Base-by-base conservation (phyloP, 2,113 vertebrate genomes). In the Cynoglossus semilaevis region DNA sequence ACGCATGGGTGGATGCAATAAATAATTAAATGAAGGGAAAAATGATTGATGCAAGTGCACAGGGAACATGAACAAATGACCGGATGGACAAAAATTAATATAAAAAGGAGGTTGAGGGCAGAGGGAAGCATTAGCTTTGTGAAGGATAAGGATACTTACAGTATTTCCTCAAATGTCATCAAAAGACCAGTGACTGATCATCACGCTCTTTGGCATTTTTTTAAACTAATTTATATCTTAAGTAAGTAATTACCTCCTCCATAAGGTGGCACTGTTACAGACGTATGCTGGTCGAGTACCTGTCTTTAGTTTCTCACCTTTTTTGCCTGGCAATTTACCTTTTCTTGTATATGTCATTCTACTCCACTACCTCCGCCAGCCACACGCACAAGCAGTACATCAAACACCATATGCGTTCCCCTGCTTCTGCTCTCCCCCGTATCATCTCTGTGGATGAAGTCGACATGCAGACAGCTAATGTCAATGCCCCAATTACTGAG, bases 401-500 rank as follows among this genome's bases (percentile, higher is more conserved):
- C 13, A 40, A 9, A 45, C 19, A 14, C 17, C 13, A 4, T 29
- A 38, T 3, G 2, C 12, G 15, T 36, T 18, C 12, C 53, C 18
- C 19, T 56, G 6, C 49, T 37, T 16, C 15, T 9, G 35, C 49
- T 15, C 45, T 9, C 68, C 44, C 53, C 45, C 58, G 19, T 46
- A 47, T 70, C 59, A 56, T 49, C 48, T 57, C 54, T 62, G 22
- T 76, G 55, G 58, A 73, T 71, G 70, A 56, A 68, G 51, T 63
- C 69, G 62, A 73, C 64, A 79, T 41, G 11, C 38, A 41, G 76
- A 77, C 76, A 63, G 76, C 50, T 76, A 69, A 83, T 73, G 81
- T 81, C 77, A 85, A 77, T 77, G 54, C 74, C 72, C 60, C 71
- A 79, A 82, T 85, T 72, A 83, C 74, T 75, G 55, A 79, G 72